phyloP scores from a whole-genome alignment of 1,140 invertebrate species.

The Lithobius niger region DNA sequence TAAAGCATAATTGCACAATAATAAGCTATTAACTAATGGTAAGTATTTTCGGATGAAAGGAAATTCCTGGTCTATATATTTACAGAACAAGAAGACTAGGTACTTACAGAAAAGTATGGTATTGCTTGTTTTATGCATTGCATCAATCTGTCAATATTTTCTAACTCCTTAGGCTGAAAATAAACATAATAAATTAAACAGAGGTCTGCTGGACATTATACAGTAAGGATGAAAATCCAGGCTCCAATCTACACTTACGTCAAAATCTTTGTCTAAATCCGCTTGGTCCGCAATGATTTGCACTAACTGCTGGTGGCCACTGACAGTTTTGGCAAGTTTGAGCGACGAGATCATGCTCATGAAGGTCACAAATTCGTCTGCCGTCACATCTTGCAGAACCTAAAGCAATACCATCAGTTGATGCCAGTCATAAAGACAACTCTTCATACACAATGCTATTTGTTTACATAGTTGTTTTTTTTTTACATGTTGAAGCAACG shows the following conservation, averaged over 20 bases:
- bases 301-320: conserved; percentile 72
- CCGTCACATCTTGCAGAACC: conserved; percentile 56
- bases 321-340: conserved; percentile 58
- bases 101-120: conserved; percentile 74
- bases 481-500: too few species aligned
- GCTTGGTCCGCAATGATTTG: conserved; percentile 70
- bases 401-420: too few species aligned
- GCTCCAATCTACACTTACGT: conserved; percentile 34
- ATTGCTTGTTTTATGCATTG: conserved; percentile 70
- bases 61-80: too few species aligned
- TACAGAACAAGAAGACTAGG: too few species aligned
- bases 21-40: too few species aligned
- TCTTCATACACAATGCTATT: too few species aligned
- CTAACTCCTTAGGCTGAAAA: conserved; percentile 46
- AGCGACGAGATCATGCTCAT: conserved; percentile 72
- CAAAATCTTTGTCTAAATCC: conserved; percentile 56
- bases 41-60: too few species aligned
- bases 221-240: too few species aligned
- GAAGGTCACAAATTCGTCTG: conserved; percentile 79
- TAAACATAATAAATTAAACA: conserved; percentile 4
- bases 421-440: too few species aligned
- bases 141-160: conserved; percentile 62
- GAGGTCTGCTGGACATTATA: not conserved
- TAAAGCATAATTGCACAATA: too few species aligned
- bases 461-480: too few species aligned